Base-by-base conservation (phyloP, 2,888 invertebrate species). In the Silvanus unidentatus region DNA sequence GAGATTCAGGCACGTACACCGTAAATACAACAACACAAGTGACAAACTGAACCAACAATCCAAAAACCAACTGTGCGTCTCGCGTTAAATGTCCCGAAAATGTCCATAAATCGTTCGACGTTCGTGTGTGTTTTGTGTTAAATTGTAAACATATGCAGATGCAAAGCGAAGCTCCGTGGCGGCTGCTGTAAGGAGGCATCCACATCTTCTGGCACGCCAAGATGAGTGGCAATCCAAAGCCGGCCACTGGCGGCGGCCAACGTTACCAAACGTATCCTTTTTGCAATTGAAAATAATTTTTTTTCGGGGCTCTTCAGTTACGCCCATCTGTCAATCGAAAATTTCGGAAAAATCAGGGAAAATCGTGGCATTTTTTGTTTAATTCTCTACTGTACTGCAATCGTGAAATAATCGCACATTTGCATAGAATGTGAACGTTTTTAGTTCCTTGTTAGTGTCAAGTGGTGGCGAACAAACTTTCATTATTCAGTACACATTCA, bases 171-270 rank as follows among this genome's bases (percentile, higher is more conserved):
- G 61, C 63, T 63, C 63, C 75, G 76, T 76, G 77, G 78, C 77
- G 77, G 78, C 78, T 77, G 75, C 76, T 77, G 76, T 78, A 59
- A 68, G 67, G 65, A 73, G n/a, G 5, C 6, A 5, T 14, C 8
- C 37, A n/a, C n/a, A n/a, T 37, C 37, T 13, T 4, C 22, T 8
- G 22, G 8, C 22, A 3, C 22, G 76, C 77, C 75, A 74, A 72
- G 77, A 80, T 80, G 81, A 80, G 79, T 74, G 76, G 77, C 71
- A 80, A 80, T 74, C 79, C 77, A 73, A 80, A 80, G 73, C 79
- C 77, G 76, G 78, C 79, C 70, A 70, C 76, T 71, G 78, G 77
- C 71, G 76, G 76, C 67, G 71, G 75, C 43, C 69, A 78, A 75
- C 52, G 58, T 68, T 77, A 75, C 65, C 71, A 75, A 67, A 66